Base-by-base conservation (phyloP, 2,113 vertebrate genomes). In the Carassius carassius region DNA sequence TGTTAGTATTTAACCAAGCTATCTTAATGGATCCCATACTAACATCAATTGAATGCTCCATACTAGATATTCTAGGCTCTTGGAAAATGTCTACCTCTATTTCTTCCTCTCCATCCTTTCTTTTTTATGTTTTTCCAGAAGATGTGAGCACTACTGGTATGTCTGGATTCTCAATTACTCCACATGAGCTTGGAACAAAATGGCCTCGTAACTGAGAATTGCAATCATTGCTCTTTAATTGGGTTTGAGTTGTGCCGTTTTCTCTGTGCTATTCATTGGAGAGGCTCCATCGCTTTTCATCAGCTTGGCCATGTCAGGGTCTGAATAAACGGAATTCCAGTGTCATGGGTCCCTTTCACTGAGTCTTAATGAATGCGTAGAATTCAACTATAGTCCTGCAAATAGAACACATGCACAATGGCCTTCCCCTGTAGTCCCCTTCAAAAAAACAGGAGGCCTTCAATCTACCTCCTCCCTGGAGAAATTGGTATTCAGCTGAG, bases 401-500 rank as follows among this genome's bases (percentile, higher is more conserved):
- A 91, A 86, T 86, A 90, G 88, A 86, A 84, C 67, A 37, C 86
- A 19, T 84, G 78, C 90, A 91, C 89, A 88, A 89, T 90, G 91
- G 79, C 86, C 67, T 85, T 81, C 58, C 63, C 86, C 84, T 90
- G 90, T 85, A 78, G 90, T 73, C 89, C 85, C 77, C 25, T 69
- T n/a, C 85, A 63, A 47, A 63, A 51, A 51, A 56, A 85, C 89
- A 89, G 90, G 92, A 92, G 89, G 88, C 84, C 91, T 91, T 92
- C 91, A 91, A 91, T 93, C 91, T 91, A 88, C 90, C 90, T 91
- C 91, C 89, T 91, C 92, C 91, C 92, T 88, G 87, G 92, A 89
- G 93, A 93, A 92, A 91, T 92, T 91, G 92, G 91, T 92, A 91
- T 92, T 92, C 93, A 91, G 83, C 41, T 87, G 91, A 92, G 92